Base-by-base conservation (phyloP, 2,113 vertebrate genomes). In the Ciconia maguari region DNA sequence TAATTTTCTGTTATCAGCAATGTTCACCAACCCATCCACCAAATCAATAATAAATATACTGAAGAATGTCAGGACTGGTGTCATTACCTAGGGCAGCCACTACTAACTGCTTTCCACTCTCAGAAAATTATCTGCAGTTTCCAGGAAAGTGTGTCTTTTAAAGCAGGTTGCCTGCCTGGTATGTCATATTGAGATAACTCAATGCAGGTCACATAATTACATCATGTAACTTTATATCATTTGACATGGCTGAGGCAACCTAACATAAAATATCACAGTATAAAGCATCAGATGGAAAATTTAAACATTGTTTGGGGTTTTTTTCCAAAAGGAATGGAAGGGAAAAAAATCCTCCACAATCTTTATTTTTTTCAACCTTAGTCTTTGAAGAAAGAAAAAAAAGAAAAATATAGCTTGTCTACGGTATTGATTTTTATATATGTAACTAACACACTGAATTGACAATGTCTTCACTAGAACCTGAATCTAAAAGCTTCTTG, bases 261-360 rank as follows among this genome's bases (percentile, higher is more conserved):
- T 92, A 94, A 98, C 93, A 96, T 94, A 96, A 97, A 97, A 97
- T 95, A 97, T 84, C 89, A 95, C 84, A 89, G 54, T 83, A 88
- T 76, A 97, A 97, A 94, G 84, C 89, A 94, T 87, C 94, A 93
- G 66, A 71, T 97, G 95, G 96, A 98, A 97, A 97, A 97, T 98
- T 96, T 97, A 97, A 97, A 96, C 96, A 96, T 95, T 96, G 83
- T 11, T 30, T 32, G 18, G 44, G 44, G 17, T 32, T 32, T 27
- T 38, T 27, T 16, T 42, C 16, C 4, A 22, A 75, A 95, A 82
- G 38, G 4, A 82, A 96, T 69, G 36, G 61, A 52, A 89, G 41
- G 60, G 54, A 0, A 15, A 32, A 48, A 54, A 57, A 46, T 2
- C 2, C 3, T 7, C 17, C 6, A 41, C 6, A 25, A 54, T 87